phyloP scores from a whole-genome alignment of 2,888 invertebrate species.

The Patella caerulea region DNA sequence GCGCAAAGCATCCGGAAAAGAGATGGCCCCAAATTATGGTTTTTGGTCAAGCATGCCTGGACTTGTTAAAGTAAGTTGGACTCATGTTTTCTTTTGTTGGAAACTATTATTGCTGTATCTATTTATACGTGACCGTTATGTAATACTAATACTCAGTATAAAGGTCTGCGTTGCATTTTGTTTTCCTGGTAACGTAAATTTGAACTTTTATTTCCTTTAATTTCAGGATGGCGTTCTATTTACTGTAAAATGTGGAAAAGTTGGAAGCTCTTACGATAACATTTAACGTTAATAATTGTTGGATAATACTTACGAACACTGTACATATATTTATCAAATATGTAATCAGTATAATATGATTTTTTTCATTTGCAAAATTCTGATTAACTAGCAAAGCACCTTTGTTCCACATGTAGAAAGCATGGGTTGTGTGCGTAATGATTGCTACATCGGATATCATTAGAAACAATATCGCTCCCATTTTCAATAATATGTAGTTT shows the following conservation, averaged over 20 bases:
- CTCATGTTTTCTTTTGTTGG: background rate
- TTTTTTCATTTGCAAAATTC: too few relatives aligned
- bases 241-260: slow-evolving; percentile 19
- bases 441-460: too few relatives aligned
- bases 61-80: slow-evolving; percentile 28
- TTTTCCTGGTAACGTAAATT: background rate
- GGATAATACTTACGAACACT: background rate
- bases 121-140: too few relatives aligned
- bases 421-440: too few relatives aligned
- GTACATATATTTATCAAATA: background rate
- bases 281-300: background rate
- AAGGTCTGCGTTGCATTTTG: too few relatives aligned
- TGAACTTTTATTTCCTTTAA: background rate
- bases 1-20: slow-evolving; percentile 24
- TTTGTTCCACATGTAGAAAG: too few relatives aligned
- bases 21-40: slow-evolving; percentile 28
- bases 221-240: slow-evolving; percentile 30
- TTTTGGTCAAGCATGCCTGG: slow-evolving; percentile 33
- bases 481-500: too few relatives aligned
- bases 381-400: too few relatives aligned
- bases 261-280: background rate
- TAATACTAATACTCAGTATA: too few relatives aligned
- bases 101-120: too few relatives aligned
- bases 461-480: too few relatives aligned
- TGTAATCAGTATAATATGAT: too few relatives aligned